Conservation (phyloP, 2,113 vertebrate genomes). For the Paraplagusia blochii region DNA sequence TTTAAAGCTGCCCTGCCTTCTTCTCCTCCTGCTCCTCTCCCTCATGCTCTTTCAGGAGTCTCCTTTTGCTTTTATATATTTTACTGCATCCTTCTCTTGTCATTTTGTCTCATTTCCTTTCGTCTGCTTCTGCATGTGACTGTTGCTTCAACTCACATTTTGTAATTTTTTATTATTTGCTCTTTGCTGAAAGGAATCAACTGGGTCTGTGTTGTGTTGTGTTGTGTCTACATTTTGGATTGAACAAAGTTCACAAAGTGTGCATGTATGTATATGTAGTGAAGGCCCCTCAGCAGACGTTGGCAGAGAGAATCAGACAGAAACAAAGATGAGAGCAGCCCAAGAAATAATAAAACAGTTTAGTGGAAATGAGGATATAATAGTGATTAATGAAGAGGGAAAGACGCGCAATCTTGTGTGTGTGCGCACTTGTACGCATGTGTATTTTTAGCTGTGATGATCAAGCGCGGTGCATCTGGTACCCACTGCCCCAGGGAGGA, state of each 20-base stretch:
- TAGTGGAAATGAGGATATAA: constrained; percentile 7
- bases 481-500: constrained; percentile 76
- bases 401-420: constrained; percentile 41
- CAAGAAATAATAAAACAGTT: constrained; percentile 19
- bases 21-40: constrained; percentile 1
- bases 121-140: constrained; percentile 21
- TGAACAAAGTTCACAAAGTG: too few species aligned
- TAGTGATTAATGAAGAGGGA: constrained; percentile 23
- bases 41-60: constrained; percentile 3
- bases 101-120: constrained; percentile 34
- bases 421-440: constrained; percentile 27
- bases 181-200: background rate
- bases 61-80: constrained; percentile 6
- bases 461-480: constrained; percentile 72
- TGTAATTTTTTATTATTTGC: constrained; percentile 20
- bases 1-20: constrained; percentile 19
- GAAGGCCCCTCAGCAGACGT: too few species aligned
- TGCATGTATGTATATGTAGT: too few species aligned
- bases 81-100: constrained; percentile 7
- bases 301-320: constrained; percentile 19
- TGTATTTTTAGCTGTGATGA: constrained; percentile 77
- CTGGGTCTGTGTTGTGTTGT: background rate
- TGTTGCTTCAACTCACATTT: constrained; percentile 2
- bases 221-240: too few species aligned
- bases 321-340: constrained; percentile 25